Conservation (phyloP, 2,113 vertebrate genomes). For the Scytalopus superciliaris region DNA sequence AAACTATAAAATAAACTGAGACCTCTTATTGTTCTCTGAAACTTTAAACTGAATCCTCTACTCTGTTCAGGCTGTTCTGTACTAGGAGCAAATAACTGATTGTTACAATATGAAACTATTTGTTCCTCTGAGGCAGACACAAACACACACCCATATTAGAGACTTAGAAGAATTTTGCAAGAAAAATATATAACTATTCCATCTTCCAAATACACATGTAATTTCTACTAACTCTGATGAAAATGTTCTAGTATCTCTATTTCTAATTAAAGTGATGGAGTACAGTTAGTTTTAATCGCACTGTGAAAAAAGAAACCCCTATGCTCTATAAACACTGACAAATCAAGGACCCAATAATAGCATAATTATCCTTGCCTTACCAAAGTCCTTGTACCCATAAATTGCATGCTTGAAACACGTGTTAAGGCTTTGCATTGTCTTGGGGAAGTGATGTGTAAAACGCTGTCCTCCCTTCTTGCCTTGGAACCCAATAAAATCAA, state of each 20-base stretch:
- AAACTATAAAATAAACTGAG: not conserved
- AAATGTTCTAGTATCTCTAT: not conserved
- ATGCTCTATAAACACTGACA: not conserved
- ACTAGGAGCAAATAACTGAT: not conserved
- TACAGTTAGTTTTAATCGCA: not conserved
- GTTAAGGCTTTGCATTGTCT: not conserved
- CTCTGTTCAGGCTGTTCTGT: not conserved
- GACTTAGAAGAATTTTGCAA: not conserved
- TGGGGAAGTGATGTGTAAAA: not conserved
- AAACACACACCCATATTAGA: not conserved
- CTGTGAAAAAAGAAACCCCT: fast-evolving
- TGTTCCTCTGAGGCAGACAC: not conserved
- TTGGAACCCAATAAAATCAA: not conserved
- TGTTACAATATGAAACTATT: not conserved
- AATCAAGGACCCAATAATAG: not conserved
- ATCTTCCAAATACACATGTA: not conserved
- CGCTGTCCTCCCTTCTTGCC: not conserved
- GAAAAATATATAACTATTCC: not conserved
- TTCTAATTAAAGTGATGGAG: not conserved
- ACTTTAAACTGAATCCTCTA: not conserved
- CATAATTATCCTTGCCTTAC: not conserved
- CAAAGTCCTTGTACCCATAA: not conserved
- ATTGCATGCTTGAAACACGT: not conserved
- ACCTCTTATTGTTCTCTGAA: not conserved
- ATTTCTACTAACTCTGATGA: not conserved